A percentile compares a stretch with the other conserved stretches of the same genome.
These are phyloP conservation scores for Sinocyclocheilus anophthalmus DNA, from an alignment of 2,113 vertebrate species.

Conservation along the genomic window DNA sequence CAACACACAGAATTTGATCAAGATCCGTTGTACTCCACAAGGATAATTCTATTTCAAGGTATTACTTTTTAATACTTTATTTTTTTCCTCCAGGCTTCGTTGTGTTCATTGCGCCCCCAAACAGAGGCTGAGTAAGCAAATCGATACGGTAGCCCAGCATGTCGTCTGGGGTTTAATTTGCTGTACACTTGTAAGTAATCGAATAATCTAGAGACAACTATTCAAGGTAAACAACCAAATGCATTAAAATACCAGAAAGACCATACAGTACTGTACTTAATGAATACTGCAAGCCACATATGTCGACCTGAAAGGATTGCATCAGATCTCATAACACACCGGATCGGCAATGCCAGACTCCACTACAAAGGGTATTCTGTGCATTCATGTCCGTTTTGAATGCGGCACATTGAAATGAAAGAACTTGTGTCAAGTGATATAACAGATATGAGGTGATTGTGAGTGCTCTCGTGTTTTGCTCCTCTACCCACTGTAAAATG, in stretches of 20 bases:
- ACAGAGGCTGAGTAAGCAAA: slow-evolving; percentile 50
- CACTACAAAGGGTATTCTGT: not conserved
- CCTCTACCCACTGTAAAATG: slow-evolving; percentile 53
- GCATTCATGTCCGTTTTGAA: not conserved
- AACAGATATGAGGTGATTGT: not conserved
- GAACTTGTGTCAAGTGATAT: not conserved
- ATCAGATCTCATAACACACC: not conserved
- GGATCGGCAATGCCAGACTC: not conserved
- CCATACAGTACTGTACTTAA: not conserved
- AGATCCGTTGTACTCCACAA: not conserved
- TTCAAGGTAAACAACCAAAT: slow-evolving; percentile 34
- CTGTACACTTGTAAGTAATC: slow-evolving; percentile 51
- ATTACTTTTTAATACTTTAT: slow-evolving; percentile 30
- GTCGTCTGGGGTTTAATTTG: slow-evolving; percentile 57
- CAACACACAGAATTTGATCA: not conserved
- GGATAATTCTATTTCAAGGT: slow-evolving; percentile 23
- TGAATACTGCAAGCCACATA: not conserved
- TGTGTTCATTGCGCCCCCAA: slow-evolving; percentile 38
- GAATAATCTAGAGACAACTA: slow-evolving; percentile 45
- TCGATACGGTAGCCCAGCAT: slow-evolving; percentile 58
- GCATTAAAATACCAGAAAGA: slow-evolving; percentile 10
- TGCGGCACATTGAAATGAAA: not conserved
- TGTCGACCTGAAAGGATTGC: slow-evolving; percentile 5
- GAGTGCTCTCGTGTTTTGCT: not conserved
- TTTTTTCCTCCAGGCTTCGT: slow-evolving; percentile 31